Conservation (phyloP, 2,113 vertebrate genomes). For the Paradoxurus hermaphroditus region DNA sequence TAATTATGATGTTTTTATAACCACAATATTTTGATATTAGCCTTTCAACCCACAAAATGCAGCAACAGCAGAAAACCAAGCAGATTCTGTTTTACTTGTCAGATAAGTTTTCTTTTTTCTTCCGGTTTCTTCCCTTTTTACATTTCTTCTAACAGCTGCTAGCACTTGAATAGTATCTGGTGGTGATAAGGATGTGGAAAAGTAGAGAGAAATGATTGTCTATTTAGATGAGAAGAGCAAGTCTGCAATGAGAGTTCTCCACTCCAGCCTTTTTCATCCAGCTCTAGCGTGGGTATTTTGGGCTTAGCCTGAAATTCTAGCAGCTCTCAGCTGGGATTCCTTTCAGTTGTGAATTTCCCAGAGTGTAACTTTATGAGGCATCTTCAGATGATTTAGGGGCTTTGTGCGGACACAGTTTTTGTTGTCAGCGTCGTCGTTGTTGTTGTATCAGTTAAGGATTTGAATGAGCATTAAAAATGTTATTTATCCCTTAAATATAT, state of each 20-base stretch:
- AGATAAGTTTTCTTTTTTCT: background rate
- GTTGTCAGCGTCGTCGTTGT: no score
- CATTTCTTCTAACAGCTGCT: conserved; percentile 36
- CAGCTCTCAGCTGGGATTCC: background rate
- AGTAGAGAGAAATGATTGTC: background rate
- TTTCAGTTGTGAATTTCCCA: background rate
- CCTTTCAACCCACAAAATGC: conserved; percentile 72
- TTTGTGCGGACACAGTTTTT: background rate
- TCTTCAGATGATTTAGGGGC: background rate
- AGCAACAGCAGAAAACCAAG: conserved; percentile 59
- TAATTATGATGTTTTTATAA: conserved; percentile 80
- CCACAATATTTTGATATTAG: conserved; percentile 82
- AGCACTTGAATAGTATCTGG: background rate
- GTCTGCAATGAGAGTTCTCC: background rate
- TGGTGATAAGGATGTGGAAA: background rate
- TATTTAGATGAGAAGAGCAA: background rate
- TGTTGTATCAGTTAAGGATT: background rate
- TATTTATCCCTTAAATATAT: background rate
- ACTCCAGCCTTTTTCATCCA: background rate
- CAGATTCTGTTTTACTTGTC: conserved; percentile 47
- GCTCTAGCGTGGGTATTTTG: background rate
- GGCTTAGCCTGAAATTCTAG: background rate
- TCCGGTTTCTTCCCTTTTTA: background rate
- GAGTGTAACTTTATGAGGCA: background rate
- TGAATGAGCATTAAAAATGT: background rate